Conservation (phyloP, 2,888 invertebrate species). For the Nyleta sp. region DNA sequence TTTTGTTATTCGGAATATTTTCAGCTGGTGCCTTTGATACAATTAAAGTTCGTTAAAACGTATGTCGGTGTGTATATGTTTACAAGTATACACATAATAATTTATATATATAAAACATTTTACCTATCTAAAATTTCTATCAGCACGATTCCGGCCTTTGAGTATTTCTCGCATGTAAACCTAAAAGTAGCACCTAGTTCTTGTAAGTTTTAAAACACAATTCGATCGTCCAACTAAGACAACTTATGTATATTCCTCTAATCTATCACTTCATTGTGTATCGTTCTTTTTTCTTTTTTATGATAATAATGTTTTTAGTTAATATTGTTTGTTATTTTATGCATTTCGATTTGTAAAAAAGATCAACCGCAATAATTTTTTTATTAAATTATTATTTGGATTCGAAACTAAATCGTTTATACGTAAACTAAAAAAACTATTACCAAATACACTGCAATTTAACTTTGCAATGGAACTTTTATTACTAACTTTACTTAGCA, state of each 20-base stretch:
- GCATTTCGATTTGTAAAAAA: too few relatives aligned
- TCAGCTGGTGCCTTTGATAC: slow-evolving; percentile 35
- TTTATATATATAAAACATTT: slow-evolving; percentile 51
- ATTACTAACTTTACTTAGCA: slow-evolving; percentile 42
- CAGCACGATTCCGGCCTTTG: slow-evolving; percentile 33
- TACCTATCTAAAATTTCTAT: slow-evolving; percentile 51
- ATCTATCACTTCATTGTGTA: slow-evolving; percentile 22
- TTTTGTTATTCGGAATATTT: slow-evolving; percentile 14
- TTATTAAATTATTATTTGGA: slow-evolving; percentile 4
- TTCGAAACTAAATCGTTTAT: not conserved
- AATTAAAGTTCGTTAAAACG: slow-evolving; percentile 27
- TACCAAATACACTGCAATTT: slow-evolving; percentile 17
- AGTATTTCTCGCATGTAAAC: slow-evolving; percentile 48
- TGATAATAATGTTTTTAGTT: not conserved
- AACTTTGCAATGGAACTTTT: slow-evolving; percentile 19
- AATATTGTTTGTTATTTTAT: too few relatives aligned
- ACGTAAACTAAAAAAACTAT: not conserved
- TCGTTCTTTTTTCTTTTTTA: not conserved
- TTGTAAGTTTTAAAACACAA: slow-evolving; percentile 11
- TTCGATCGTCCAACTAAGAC: slow-evolving; percentile 22
- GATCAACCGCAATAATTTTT: not conserved
- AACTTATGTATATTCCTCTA: slow-evolving; percentile 9
- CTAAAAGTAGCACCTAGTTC: slow-evolving; percentile 53
- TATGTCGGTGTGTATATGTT: slow-evolving; percentile 6
- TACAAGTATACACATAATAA: slow-evolving; percentile 47